phyloP scores from a whole-genome alignment of 2,797 vertebrate genomes.

The Hemitrygon akajei region DNA sequence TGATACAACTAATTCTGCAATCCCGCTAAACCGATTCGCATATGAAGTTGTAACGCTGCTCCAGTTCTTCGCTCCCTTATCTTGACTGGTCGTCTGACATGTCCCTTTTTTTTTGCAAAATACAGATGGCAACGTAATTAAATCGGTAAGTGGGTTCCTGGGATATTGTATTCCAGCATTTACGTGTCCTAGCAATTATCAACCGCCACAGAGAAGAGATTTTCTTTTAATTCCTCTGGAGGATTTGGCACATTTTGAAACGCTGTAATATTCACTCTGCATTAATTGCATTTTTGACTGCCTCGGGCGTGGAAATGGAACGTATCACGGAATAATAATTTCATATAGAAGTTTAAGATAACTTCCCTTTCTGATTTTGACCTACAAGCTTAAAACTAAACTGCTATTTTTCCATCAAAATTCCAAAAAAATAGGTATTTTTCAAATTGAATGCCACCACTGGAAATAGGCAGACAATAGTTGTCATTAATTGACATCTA shows the following conservation, averaged over 20 bases:
- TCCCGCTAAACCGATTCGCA: slow-evolving; percentile 43
- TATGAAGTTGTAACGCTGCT: slow-evolving; percentile 11
- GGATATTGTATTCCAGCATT: slow-evolving; percentile 47
- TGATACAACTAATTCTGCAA: slow-evolving; percentile 49
- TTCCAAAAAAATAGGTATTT: neutral
- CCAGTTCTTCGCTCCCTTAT: slow-evolving; percentile 44
- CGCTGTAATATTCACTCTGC: neutral
- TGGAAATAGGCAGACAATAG: neutral
- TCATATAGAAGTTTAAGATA: slow-evolving; percentile 1
- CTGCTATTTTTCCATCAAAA: neutral
- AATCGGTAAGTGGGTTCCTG: slow-evolving; percentile 50
- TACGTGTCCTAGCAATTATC: slow-evolving; percentile 49
- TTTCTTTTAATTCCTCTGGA: slow-evolving; percentile 30
- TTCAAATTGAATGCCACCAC: neutral
- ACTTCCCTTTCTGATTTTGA: neutral
- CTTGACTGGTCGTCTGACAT: slow-evolving; percentile 46
- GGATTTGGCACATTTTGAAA: slow-evolving; percentile 30
- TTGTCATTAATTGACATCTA: neutral
- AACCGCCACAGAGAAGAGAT: slow-evolving; percentile 43
- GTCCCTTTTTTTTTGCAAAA: slow-evolving; percentile 37
- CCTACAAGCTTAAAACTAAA: neutral
- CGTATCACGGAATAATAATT: neutral
- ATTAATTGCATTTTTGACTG: slow-evolving; percentile 24
- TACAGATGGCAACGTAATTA: slow-evolving; percentile 52
- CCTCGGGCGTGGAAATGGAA: neutral